Evolutionary conservation across 2,113 vertebrate species (phyloP).

Genomic region (Phrynosoma blainvillii): DNA sequence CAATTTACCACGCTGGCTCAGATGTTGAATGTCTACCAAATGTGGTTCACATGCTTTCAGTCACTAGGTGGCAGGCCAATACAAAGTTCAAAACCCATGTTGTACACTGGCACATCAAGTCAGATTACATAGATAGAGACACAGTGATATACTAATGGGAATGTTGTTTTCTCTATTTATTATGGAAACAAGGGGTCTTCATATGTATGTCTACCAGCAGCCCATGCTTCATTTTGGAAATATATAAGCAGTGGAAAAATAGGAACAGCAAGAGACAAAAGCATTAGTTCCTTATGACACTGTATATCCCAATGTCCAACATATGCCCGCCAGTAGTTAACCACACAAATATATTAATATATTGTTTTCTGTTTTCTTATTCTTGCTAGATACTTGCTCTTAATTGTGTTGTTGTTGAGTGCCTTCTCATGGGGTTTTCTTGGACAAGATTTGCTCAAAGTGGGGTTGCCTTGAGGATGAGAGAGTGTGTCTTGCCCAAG

Average conservation of each 20-base stretch:
- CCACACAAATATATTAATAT: neutral
- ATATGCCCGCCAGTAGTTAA: neutral
- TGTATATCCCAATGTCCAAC: neutral
- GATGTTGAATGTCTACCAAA: rapidly evolving
- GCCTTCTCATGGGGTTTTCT: no score
- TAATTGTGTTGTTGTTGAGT: no score
- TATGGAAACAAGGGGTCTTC: neutral
- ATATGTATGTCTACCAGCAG: neutral
- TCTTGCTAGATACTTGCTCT: neutral
- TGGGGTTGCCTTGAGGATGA: no score
- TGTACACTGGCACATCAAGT: neutral
- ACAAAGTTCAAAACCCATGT: slow-evolving; percentile 44
- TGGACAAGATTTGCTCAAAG: no score
- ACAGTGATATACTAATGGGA: neutral
- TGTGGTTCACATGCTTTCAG: slow-evolving; percentile 7
- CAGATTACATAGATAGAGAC: neutral
- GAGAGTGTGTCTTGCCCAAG: no score
- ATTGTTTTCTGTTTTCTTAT: neutral
- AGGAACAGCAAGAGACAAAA: neutral
- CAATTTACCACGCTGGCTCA: no score
- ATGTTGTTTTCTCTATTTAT: neutral
- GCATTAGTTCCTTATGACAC: neutral
- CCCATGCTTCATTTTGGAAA: neutral
- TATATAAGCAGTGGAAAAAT: neutral
- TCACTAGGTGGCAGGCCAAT: slow-evolving; percentile 74